Evolutionary conservation across 1,140 invertebrate genomes (phyloP), one percentile per base, ranked within the genome.

Genomic region (Hydropsyche tenuis): DNA sequence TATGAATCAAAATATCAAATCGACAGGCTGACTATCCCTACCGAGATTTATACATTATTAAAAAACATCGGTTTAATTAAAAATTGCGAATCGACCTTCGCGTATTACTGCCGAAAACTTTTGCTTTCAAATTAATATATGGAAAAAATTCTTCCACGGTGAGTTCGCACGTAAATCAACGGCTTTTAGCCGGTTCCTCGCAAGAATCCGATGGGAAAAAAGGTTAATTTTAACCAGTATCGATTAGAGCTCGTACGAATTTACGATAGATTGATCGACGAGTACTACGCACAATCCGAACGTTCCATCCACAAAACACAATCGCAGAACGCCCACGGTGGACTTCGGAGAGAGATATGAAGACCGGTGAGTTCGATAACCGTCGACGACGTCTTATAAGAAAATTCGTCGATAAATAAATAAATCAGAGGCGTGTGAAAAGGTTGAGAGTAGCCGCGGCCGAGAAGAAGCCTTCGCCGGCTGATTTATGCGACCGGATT

Each of bases 121-220:
- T 68, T 68, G 65, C 65, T 68, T 68, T 68, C 65, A 23, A 46
- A 64, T n/a, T 37, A 9, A 64, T 64, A 64, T 14, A 64, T 62
- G 23, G 37, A 60, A 64, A 64, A 25, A 48, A 16, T 6, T 6
- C 65, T 46, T 68, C 43, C 48, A 48, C 45, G 65, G 23, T 18
- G 25, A 16, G 22, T 68, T 68, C 65, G 65, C 65, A 68, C 45
- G 45, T 68, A 68, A 68, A 68, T 68, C 65, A 68, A 42, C 20
- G 9, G 20, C 23, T n/a, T 60, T 27, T 60, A 25, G 56, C 56
- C 22, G 56, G 23, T 25, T 25, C 12, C 23, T 60, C 23, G 22
- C 14, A 60, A 25, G 22, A 27, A 60, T 18, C 23, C 56, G 20
- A 23, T 60, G 56, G 56, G 56, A 60, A 60, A 60, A 60, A 60